Evolutionary conservation across 2,888 invertebrate genomes (phyloP).

Genomic region (Eupithecia abbreviata): DNA sequence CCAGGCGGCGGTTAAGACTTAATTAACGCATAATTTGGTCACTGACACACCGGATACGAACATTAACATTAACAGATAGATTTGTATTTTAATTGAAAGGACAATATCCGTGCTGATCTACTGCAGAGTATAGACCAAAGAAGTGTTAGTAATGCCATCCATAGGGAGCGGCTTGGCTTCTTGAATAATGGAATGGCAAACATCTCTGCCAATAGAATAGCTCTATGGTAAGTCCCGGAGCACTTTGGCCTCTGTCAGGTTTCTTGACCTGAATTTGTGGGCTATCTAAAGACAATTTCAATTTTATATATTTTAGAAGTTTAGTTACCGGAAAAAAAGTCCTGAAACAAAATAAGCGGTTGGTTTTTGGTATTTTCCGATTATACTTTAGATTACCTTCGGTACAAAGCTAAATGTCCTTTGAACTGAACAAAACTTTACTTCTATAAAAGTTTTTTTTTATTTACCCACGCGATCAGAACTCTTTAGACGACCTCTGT

Average conservation of each 20-base stretch:
- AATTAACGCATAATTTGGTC: background rate
- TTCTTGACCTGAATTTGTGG: slow-evolving; percentile 6
- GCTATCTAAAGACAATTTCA: background rate
- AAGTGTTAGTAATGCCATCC: slow-evolving; percentile 27
- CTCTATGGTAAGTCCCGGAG: slow-evolving; percentile 2
- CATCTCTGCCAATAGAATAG: slow-evolving; percentile 9
- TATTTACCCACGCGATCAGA: too few species aligned
- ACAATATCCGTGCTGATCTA: slow-evolving; percentile 8
- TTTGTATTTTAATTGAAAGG: background rate
- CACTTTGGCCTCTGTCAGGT: slow-evolving; percentile 4
- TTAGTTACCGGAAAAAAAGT: background rate
- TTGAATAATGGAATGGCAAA: slow-evolving; percentile 31
- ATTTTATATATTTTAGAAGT: background rate
- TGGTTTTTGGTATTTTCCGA: background rate
- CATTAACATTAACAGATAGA: background rate
- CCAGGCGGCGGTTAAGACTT: too few species aligned
- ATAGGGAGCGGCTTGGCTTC: slow-evolving; percentile 25
- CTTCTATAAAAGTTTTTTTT: too few species aligned
- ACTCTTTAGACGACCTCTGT: too few species aligned
- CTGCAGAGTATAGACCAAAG: slow-evolving; percentile 13
- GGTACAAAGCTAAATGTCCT: too few species aligned
- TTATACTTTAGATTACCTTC: too few species aligned
- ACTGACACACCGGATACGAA: background rate
- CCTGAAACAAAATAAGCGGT: background rate
- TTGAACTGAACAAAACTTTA: too few species aligned